A percentile compares a stretch with the other conserved stretches of the same genome.
Evolutionary conservation across 35 echinoderm and acorn worm species (phyloP).

Genomic region (Amphiura filiformis): DNA sequence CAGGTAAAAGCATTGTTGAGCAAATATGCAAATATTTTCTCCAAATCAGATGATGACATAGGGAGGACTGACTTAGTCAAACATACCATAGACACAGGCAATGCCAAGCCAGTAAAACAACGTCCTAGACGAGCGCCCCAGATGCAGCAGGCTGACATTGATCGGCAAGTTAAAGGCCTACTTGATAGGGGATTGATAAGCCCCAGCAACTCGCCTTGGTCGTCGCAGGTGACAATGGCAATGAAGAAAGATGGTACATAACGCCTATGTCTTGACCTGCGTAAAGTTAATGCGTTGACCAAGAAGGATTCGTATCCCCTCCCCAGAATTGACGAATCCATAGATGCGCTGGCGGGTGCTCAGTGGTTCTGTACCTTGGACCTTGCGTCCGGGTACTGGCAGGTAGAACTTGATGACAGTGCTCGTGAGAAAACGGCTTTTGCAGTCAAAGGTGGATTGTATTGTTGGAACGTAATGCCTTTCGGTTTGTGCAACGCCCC

Average conservation of each 20-base stretch:
- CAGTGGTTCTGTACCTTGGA: slow-evolving; percentile 31
- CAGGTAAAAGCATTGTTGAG: neutral
- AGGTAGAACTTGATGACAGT: slow-evolving; percentile 27
- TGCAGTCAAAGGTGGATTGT: slow-evolving; percentile 16
- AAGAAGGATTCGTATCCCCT: slow-evolving; percentile 39
- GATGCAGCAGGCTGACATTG: slow-evolving; percentile 37
- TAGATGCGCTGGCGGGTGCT: slow-evolving; percentile 18
- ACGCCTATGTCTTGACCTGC: slow-evolving; percentile 30
- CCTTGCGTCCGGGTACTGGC: slow-evolving; percentile 31
- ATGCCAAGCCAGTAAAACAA: slow-evolving; percentile 21
- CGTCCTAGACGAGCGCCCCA: neutral
- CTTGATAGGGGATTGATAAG: slow-evolving; percentile 16
- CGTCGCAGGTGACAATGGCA: slow-evolving; percentile 32
- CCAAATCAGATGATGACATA: slow-evolving; percentile 26
- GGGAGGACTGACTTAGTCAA: slow-evolving; percentile 19
- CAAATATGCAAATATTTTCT: slow-evolving; percentile 9
- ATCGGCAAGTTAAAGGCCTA: slow-evolving; percentile 17
- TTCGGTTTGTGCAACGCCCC: slow-evolving; percentile 21
- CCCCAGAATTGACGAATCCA: slow-evolving; percentile 28
- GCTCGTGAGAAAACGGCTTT: slow-evolving; percentile 39
- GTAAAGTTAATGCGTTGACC: slow-evolving; percentile 24
- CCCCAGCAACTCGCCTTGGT: slow-evolving; percentile 38
- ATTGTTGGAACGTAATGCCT: slow-evolving; percentile 38
- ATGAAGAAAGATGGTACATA: slow-evolving; percentile 39
- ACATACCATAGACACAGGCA: slow-evolving; percentile 42